These are phyloP conservation scores for Leptodirus hochenwartii DNA, from an alignment of 2,888 invertebrate genomes.

Conservation along the genomic window DNA sequence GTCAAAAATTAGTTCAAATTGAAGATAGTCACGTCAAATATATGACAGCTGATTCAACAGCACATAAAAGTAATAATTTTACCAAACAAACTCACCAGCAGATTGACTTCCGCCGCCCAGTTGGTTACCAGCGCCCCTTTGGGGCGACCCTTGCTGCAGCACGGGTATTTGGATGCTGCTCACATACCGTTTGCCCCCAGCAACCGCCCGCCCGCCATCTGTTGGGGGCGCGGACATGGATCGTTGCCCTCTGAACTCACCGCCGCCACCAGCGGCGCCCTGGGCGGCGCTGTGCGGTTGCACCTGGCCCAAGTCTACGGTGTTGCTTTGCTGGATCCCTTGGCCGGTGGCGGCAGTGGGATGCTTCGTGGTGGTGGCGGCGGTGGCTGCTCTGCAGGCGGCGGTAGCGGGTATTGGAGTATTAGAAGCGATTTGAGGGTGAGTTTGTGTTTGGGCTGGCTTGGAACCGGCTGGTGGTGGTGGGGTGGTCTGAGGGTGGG, in stretches of 20 bases:
- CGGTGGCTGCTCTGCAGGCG: no score
- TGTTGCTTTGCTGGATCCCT: conserved; percentile 43
- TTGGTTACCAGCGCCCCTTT: conserved; percentile 11
- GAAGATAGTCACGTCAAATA: no score
- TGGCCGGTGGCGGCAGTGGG: no score
- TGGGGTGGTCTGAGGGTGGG: conserved; percentile 14
- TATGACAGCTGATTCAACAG: no score
- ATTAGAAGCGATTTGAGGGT: conserved; percentile 1
- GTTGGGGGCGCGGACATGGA: conserved; percentile 69
- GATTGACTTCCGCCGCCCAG: conserved; percentile 12
- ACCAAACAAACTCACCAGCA: no score
- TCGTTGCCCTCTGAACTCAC: conserved; percentile 41
- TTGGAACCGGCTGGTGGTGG: background rate
- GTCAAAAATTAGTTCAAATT: no score
- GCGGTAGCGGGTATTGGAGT: background rate
- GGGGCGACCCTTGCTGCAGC: conserved; percentile 11
- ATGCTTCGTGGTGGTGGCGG: no score
- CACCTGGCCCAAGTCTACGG: conserved; percentile 58
- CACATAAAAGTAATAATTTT: no score
- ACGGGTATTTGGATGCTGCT: conserved; percentile 25
- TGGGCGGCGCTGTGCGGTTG: no score
- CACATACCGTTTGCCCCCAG: conserved; percentile 16
- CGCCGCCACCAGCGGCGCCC: no score
- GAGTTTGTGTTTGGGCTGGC: no score
- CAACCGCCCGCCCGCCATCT: conserved; percentile 20